Conservation (phyloP, 2,113 vertebrate species). For the Copsychus sechellarum region DNA sequence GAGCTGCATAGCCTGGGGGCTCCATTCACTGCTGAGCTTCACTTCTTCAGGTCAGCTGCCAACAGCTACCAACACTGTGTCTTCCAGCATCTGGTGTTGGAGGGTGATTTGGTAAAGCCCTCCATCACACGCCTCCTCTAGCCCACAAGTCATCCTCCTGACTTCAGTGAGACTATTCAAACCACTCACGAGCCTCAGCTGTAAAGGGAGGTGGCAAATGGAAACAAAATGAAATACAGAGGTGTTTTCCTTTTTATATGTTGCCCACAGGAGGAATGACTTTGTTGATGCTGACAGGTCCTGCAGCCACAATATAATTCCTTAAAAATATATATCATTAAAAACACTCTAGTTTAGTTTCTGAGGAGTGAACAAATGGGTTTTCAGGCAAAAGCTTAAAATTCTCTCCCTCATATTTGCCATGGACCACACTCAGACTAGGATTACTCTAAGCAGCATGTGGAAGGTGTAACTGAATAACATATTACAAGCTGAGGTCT, state of each 20-base stretch:
- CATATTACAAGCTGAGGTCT: neutral
- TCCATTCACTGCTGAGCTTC: neutral
- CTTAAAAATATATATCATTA: neutral
- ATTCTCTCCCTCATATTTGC: neutral
- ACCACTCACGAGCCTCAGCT: neutral
- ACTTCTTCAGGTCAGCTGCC: constrained; percentile 20
- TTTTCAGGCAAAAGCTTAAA: neutral
- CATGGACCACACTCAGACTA: neutral
- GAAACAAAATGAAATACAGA: neutral
- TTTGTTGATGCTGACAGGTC: neutral
- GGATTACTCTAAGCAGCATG: neutral
- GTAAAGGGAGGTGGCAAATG: neutral
- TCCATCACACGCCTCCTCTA: neutral
- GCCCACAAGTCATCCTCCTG: neutral
- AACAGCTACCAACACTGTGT: neutral
- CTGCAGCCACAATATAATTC: neutral
- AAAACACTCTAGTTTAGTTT: neutral
- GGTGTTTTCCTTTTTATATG: neutral
- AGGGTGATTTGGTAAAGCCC: neutral
- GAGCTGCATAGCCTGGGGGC: neutral
- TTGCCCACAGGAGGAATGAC: neutral
- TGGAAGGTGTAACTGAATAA: neutral
- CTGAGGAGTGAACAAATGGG: neutral
- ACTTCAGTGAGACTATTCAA: neutral
- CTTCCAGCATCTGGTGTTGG: neutral